Evolutionary conservation across 2,888 invertebrate genomes (phyloP), one percentile per base, ranked within the genome.

Genomic region (Xanthia icteritia): DNA sequence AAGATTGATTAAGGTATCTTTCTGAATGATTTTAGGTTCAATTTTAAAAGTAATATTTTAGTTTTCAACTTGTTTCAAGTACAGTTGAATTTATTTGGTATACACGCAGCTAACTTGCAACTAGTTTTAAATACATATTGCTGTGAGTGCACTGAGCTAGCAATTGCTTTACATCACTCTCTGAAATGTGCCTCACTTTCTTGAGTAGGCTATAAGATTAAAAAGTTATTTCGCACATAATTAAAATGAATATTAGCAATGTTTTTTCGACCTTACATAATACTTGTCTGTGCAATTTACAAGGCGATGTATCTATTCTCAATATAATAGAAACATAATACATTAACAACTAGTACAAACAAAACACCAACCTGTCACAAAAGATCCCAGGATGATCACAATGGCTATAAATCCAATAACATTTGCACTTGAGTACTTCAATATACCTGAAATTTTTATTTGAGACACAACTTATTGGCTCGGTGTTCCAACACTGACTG

Each of bases 401-500:
- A 85, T 84, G 80, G 75, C 48, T 66, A 65, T 60, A 45, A 84
- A 86, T 87, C 81, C 82, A 86, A 85, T 70, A 87, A 87, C 82
- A 86, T 80, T 68, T 4, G 4, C 85, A 82, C 83, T 79, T 60
- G 5, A 23, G 15, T 68, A 70, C 60, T 76, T 27, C 23, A 71
- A 15, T 42, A 23, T 36, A 68, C 3, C 11, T 39, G 1, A 70
- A 17, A 31, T 65, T 13, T 69, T 70, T 36, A 81, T 60, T 68
- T 48, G 11, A 48, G 48, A 80, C 83, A 88, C 84, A 81, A 84
- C 87, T 75, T 81, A 58, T 68, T 61, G 71, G 65, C n/a, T 68
- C 69, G 79, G 81, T 73, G 82, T 39, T 79, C 84, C 74, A 86
- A 89, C 84, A 83, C 84, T 79, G 79, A 92, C 91, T 92, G 88